Evolutionary conservation across 2,888 invertebrate genomes (phyloP).

Genomic region (Aplocera efformata): DNA sequence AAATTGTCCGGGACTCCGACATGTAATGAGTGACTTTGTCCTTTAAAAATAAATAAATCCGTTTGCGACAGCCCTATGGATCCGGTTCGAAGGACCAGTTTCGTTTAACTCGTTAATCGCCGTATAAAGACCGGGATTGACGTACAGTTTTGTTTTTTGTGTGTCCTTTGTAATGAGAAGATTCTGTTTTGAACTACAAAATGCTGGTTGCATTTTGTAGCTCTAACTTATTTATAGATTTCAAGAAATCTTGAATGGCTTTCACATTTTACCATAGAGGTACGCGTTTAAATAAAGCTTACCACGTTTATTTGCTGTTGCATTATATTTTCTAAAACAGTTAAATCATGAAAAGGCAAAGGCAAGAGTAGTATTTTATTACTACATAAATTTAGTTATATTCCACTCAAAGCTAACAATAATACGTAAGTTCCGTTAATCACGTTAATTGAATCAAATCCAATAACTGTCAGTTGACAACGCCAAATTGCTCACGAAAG

Average conservation of each 20-base stretch:
- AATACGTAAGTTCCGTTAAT: neutral
- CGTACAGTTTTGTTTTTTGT: constrained; percentile 53
- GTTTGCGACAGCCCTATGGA: constrained; percentile 29
- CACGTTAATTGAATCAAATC: constrained; percentile 10
- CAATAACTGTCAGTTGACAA: constrained; percentile 12
- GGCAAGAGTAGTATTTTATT: no score
- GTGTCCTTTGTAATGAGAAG: constrained; percentile 31
- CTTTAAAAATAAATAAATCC: constrained; percentile 21
- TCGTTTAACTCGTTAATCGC: constrained; percentile 22
- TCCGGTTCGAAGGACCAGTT: constrained; percentile 3
- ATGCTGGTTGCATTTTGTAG: neutral
- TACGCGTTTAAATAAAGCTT: no score
- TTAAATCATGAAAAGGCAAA: no score
- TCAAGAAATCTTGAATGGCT: no score
- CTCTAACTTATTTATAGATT: no score
- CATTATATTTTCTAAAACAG: no score
- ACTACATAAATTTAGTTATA: no score
- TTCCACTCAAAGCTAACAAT: no score
- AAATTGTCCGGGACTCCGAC: constrained; percentile 62
- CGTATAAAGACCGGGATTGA: constrained; percentile 43
- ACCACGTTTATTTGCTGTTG: no score
- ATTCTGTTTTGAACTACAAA: constrained; percentile 12
- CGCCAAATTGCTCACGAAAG: constrained; percentile 18
- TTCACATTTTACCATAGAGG: no score
- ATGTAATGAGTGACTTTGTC: constrained; percentile 38